phyloP scores from a whole-genome alignment of 1,140 invertebrate genomes.

The Adoxophyes honmai region DNA sequence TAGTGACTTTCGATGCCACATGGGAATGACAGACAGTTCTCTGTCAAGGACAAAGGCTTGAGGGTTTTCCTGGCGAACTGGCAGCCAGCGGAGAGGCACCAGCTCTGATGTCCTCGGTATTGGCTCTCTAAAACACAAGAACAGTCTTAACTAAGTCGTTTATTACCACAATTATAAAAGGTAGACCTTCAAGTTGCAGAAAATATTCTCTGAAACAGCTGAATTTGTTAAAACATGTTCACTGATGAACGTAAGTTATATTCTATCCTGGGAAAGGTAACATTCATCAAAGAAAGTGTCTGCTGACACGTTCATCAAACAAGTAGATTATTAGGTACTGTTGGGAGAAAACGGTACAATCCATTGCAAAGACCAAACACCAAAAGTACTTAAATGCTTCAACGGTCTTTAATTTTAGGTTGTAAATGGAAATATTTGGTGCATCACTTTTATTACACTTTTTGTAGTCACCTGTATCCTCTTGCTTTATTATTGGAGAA shows the following conservation, averaged over 20 bases:
- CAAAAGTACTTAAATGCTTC: too few relatives aligned
- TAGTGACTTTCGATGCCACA: constrained; percentile 42
- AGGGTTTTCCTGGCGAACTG: constrained; percentile 16
- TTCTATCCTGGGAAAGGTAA: background rate
- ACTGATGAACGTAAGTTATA: background rate
- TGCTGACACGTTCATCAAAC: too few relatives aligned
- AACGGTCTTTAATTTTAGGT: too few relatives aligned
- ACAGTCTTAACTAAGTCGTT: background rate
- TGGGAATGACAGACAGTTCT: constrained; percentile 33
- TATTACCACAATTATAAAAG: background rate
- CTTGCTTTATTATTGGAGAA: too few relatives aligned
- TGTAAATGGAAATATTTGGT: too few relatives aligned
- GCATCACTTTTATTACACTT: too few relatives aligned
- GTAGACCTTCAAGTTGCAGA: background rate
- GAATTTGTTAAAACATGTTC: background rate
- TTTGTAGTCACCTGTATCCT: too few relatives aligned
- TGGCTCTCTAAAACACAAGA: constrained; percentile 24
- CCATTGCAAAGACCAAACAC: too few relatives aligned
- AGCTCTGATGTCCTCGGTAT: constrained; percentile 18
- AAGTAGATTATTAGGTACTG: too few relatives aligned
- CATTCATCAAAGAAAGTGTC: background rate
- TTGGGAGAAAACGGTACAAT: too few relatives aligned
- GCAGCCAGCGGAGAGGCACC: constrained; percentile 24
- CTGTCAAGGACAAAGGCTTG: constrained; percentile 38
- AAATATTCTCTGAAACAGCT: background rate